These are phyloP conservation scores for Trematomus bernacchii DNA, from an alignment of 2,797 vertebrate genomes.

Conservation along the genomic window DNA sequence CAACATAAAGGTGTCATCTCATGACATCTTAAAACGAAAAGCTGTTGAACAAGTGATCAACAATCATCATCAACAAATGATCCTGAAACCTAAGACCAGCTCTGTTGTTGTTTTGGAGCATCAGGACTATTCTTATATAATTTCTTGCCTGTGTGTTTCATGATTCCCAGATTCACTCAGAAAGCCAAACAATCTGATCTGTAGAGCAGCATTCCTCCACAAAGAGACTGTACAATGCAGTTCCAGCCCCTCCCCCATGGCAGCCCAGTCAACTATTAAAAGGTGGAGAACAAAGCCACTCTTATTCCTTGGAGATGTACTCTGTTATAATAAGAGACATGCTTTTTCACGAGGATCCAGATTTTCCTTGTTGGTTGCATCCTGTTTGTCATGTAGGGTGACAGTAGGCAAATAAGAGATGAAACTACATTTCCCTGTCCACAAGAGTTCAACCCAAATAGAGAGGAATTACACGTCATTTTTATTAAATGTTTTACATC, in stretches of 20 bases:
- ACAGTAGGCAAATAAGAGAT: background rate
- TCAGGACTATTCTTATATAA: background rate
- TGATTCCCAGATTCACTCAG: constrained; percentile 39
- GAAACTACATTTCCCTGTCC: background rate
- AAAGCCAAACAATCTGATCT: constrained; percentile 54
- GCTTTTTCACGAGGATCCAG: constrained; percentile 31
- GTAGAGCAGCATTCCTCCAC: constrained; percentile 65
- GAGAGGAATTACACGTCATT: background rate
- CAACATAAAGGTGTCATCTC: constrained; percentile 18
- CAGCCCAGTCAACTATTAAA: constrained; percentile 66
- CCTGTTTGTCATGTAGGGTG: constrained; percentile 15
- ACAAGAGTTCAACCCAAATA: background rate
- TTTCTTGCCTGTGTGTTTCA: constrained; percentile 14
- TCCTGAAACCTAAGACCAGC: background rate
- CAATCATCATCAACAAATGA: too few species aligned
- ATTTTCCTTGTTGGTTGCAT: constrained; percentile 28
- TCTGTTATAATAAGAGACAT: constrained; percentile 23
- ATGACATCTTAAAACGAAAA: constrained; percentile 1
- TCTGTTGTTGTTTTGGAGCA: background rate
- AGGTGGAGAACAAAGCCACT: constrained; percentile 75
- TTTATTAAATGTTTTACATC: too few species aligned
- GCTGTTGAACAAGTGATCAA: constrained; percentile 44
- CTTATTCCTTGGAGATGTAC: constrained; percentile 69
- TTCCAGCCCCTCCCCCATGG: constrained; percentile 56
- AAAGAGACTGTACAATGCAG: constrained; percentile 66